These are phyloP conservation scores for Hydropsyche tenuis DNA, from an alignment of 1,140 invertebrate species.

Conservation along the genomic window DNA sequence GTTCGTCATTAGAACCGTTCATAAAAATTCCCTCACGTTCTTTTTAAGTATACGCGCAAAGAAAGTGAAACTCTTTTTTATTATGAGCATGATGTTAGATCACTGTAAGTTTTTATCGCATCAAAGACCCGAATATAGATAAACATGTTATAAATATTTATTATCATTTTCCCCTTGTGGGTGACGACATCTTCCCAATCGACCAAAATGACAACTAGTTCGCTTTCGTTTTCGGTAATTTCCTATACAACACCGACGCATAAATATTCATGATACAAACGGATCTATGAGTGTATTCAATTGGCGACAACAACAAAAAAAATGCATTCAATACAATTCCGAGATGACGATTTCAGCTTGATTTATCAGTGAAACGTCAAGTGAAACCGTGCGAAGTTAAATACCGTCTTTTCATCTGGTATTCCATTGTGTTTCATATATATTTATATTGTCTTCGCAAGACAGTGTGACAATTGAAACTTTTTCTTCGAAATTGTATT, in stretches of 20 bases:
- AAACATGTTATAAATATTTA: constrained; percentile 9
- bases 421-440: too few relatives aligned
- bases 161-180: not conserved
- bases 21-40: not conserved
- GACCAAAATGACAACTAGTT: not conserved
- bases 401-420: not conserved
- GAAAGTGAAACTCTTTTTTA: constrained; percentile 6
- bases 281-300: too few relatives aligned
- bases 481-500: too few relatives aligned
- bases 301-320: too few relatives aligned
- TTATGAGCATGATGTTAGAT: not conserved
- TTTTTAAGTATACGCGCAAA: not conserved
- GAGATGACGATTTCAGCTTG: too few relatives aligned
- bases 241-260: too few relatives aligned
- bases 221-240: not conserved
- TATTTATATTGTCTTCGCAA: not conserved
- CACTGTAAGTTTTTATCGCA: not conserved
- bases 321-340: too few relatives aligned
- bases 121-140: not conserved
- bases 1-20: not conserved
- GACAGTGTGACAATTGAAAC: not conserved
- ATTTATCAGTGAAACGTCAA: not conserved
- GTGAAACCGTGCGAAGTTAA: constrained; percentile 13
- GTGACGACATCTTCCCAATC: not conserved
- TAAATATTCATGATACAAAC: too few relatives aligned